These are phyloP conservation scores for Galagoides demidoff DNA, from an alignment of 2,797 vertebrate species.

Conservation along the genomic window DNA sequence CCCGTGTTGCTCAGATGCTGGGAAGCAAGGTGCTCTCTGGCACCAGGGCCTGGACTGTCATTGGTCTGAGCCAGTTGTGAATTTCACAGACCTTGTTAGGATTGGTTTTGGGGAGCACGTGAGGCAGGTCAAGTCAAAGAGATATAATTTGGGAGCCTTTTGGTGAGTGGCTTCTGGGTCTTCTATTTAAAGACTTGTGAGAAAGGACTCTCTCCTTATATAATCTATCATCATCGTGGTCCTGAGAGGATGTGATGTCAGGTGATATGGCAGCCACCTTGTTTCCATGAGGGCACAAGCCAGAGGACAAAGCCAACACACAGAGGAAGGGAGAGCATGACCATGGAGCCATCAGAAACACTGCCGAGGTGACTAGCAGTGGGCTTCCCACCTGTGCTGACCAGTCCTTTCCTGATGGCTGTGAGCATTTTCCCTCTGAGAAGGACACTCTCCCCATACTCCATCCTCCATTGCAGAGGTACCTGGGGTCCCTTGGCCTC, in stretches of 20 bases:
- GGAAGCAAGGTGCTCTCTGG: background rate
- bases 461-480: background rate
- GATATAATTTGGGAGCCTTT: background rate
- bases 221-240: background rate
- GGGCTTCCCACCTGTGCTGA: background rate
- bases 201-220: too few species aligned
- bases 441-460: background rate
- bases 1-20: background rate
- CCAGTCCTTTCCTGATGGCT: background rate
- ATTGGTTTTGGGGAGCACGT: background rate
- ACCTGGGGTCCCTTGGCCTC: background rate
- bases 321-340: background rate
- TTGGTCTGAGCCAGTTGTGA: background rate
- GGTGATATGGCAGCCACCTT: background rate
- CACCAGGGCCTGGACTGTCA: background rate
- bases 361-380: background rate
- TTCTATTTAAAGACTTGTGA: background rate
- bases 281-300: background rate
- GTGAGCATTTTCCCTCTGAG: background rate
- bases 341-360: background rate
- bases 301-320: background rate
- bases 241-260: background rate
- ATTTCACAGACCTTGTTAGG: background rate
- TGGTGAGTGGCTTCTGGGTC: background rate
- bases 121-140: background rate